Percentiles rank a stretch among this genome's conserved stretches.
Evolutionary conservation across 2,113 vertebrate species (phyloP).

Genomic region (Cephalopholis sonnerati): DNA sequence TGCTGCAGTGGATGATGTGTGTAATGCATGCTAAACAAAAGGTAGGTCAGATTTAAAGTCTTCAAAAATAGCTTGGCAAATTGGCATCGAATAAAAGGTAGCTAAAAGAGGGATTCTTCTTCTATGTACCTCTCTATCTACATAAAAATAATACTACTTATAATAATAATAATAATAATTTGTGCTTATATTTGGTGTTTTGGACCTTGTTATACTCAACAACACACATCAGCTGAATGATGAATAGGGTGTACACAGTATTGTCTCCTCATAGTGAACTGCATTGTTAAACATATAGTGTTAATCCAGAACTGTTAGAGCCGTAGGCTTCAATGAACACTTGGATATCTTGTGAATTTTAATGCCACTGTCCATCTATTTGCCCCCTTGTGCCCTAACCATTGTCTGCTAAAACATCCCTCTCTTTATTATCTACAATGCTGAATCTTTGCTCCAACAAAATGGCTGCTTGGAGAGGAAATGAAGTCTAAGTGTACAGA

Average conservation of each 20-base stretch:
- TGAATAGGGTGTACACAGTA: background rate
- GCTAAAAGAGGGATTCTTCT: background rate
- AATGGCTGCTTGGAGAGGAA: conserved; percentile 59
- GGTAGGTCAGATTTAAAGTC: conserved; percentile 28
- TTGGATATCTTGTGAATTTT: background rate
- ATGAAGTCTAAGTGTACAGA: conserved; percentile 56
- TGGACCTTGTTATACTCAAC: background rate
- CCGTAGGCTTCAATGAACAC: background rate
- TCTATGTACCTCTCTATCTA: background rate
- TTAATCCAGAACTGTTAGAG: background rate
- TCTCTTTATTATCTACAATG: conserved; percentile 16
- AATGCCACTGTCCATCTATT: background rate
- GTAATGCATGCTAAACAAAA: conserved; percentile 27
- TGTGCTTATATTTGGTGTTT: background rate
- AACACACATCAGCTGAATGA: too few relatives aligned
- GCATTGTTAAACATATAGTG: background rate
- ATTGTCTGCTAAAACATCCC: background rate
- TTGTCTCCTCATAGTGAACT: background rate
- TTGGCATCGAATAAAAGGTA: background rate
- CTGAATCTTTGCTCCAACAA: conserved; percentile 32
- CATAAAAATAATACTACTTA: background rate
- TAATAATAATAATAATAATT: background rate
- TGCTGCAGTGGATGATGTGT: conserved; percentile 41
- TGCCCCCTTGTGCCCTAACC: background rate
- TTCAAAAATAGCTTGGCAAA: conserved; percentile 7